Base-by-base conservation (phyloP, 1,140 invertebrate genomes). In the Colletes gigas region DNA sequence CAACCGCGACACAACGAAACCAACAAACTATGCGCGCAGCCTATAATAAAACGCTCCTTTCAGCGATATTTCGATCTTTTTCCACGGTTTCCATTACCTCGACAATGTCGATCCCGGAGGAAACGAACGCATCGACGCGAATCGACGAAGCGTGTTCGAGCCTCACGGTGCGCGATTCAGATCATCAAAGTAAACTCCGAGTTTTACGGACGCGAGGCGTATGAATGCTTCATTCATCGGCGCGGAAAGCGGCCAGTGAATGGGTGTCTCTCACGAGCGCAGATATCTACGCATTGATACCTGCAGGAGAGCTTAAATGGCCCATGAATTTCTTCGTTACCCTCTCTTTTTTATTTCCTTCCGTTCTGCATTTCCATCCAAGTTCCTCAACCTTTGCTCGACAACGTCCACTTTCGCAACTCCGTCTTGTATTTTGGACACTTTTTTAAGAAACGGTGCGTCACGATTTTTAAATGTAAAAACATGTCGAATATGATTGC, bases 201-300 rank as follows among this genome's bases (percentile, higher is more conserved):
- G 63, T 79, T 73, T 82, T 76, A 72, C 69, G 78, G 76, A 78
- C 54, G 70, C 72, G 68, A 54, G 74, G 21, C 55, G 86, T 67
- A 81, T 87, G 81, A 87, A 87, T 87, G 85, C 85, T 79, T 84
- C 85, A 87, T 87, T 87, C 86, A 87, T 87, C 78, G 68, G 72
- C 57, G 44, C 57, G 65, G 80, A 78, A 85, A 78, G 44, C 75
- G 71, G 30, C n/a, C 54, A 19, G 77, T 86, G 84, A 86, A 86
- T 86, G 84, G 84, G 52, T 73, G 84, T 82, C 84, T 85, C 84
- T 86, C 84, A 86, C 67, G 76, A 78, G 62, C 50, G 59, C 57
- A 83, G 83, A 83, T 86, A 86, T 85, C 76, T 54, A 68, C 57
- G 70, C 50, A 65, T 57, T 47, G 81, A 86, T 86, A 86, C 84